Evolutionary conservation across 2,888 invertebrate species (phyloP).

Genomic region (Galeruca laticollis): DNA sequence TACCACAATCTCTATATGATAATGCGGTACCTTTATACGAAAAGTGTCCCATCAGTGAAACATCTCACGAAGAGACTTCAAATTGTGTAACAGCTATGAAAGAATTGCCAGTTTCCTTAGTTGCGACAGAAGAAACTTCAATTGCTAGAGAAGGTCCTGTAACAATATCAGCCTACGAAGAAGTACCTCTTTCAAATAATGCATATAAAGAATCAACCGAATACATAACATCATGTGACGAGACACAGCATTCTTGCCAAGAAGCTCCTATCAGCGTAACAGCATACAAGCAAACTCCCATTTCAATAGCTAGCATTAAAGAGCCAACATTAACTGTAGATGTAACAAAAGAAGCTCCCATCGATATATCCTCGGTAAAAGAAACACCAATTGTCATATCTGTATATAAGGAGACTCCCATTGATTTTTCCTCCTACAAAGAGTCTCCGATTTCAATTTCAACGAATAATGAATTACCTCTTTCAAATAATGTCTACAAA

Average conservation of each 20-base stretch:
- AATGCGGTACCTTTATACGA: neutral
- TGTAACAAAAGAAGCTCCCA: no score
- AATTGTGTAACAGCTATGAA: neutral
- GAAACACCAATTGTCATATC: neutral
- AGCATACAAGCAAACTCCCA: no score
- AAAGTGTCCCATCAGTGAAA: neutral
- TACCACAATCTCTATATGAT: neutral
- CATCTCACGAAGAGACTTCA: neutral
- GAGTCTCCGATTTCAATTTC: neutral
- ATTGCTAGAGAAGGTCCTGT: neutral
- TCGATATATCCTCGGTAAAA: neutral
- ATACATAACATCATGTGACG: neutral
- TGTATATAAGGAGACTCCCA: neutral
- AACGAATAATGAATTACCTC: neutral
- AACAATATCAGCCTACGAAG: neutral
- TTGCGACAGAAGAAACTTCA: neutral
- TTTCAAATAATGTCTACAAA: no score
- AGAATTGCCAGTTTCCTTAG: neutral
- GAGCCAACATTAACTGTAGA: no score
- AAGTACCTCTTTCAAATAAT: neutral
- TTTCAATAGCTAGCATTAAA: no score
- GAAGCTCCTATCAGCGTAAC: no score
- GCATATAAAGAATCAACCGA: neutral
- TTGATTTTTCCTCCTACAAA: neutral
- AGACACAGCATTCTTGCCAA: neutral